A percentile compares a stretch with the other conserved stretches of the same genome.
Evolutionary conservation across 2,113 vertebrate species (phyloP).

Genomic region (Scophthalmus maximus): DNA sequence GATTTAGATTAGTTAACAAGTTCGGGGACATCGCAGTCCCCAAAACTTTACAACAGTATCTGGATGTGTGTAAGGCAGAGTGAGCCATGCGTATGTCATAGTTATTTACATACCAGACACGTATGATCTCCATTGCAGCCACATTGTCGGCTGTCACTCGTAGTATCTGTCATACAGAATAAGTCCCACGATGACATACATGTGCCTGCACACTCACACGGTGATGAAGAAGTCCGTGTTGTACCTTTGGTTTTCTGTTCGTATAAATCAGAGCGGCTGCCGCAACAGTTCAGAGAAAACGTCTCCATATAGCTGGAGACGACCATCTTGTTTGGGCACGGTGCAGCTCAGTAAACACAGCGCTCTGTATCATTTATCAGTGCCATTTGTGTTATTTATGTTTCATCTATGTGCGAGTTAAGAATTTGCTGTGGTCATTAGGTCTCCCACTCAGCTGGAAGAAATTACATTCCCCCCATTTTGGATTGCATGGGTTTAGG

Average conservation of each 20-base stretch:
- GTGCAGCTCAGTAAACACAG: constrained; percentile 34
- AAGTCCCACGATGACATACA: constrained; percentile 47
- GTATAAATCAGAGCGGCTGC: constrained; percentile 49
- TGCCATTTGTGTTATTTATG: constrained; percentile 26
- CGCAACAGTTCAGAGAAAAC: constrained; percentile 38
- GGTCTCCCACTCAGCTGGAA: not conserved
- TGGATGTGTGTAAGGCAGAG: constrained; percentile 1
- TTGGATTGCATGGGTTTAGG: constrained; percentile 17
- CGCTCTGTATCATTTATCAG: constrained; percentile 31
- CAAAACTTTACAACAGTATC: not conserved
- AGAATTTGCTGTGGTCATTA: constrained; percentile 5
- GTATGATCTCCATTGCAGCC: constrained; percentile 43
- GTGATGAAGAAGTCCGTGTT: constrained; percentile 5
- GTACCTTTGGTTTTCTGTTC: constrained; percentile 34
- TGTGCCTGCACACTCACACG: constrained; percentile 9
- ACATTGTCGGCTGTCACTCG: constrained; percentile 15
- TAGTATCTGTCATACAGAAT: constrained; percentile 29
- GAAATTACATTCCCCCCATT: constrained; percentile 14
- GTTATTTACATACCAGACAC: constrained; percentile 59
- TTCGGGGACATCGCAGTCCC: not conserved
- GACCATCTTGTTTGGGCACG: constrained; percentile 7
- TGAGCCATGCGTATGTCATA: constrained; percentile 10
- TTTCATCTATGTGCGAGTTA: constrained; percentile 6
- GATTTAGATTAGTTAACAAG: not conserved
- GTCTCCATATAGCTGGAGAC: constrained; percentile 33